These are phyloP conservation scores for Pyrrhosoma nymphula DNA, from an alignment of 2,888 invertebrate genomes.

Conservation along the genomic window DNA sequence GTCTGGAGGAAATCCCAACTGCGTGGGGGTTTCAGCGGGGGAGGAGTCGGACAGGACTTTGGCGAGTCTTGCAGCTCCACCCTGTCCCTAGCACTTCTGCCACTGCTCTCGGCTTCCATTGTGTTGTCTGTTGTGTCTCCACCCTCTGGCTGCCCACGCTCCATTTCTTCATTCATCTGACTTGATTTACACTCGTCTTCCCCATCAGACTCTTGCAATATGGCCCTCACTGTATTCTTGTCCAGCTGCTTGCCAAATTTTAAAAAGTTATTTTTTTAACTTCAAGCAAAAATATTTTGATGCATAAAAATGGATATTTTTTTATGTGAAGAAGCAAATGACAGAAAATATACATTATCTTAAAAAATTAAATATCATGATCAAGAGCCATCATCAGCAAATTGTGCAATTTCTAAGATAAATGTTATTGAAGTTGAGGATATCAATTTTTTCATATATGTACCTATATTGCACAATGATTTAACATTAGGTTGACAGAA, in stretches of 20 bases:
- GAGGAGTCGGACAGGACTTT: slow-evolving; percentile 74
- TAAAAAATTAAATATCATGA: too few species aligned
- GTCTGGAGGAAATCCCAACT: slow-evolving; percentile 76
- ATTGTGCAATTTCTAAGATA: too few species aligned
- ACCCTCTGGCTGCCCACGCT: slow-evolving; percentile 53
- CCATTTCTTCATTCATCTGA: slow-evolving; percentile 1
- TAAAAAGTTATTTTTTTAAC: not conserved
- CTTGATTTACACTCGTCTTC: slow-evolving; percentile 20
- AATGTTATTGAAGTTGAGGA: too few species aligned
- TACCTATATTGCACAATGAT: too few species aligned
- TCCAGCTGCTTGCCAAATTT: slow-evolving; percentile 13
- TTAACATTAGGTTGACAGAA: too few species aligned
- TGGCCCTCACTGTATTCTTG: slow-evolving; percentile 48
- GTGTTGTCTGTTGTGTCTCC: slow-evolving; percentile 37
- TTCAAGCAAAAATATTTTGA: not conserved
- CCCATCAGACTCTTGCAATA: slow-evolving; percentile 49
- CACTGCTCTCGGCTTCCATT: slow-evolving; percentile 43
- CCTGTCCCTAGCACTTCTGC: not conserved
- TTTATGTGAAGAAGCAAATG: too few species aligned
- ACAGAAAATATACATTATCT: too few species aligned
- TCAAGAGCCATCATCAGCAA: too few species aligned
- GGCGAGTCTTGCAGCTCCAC: slow-evolving; percentile 73
- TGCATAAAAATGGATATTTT: not conserved
- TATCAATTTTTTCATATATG: too few species aligned
- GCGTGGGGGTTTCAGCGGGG: slow-evolving; percentile 75